phyloP scores from a whole-genome alignment of 2,797 vertebrate genomes.

The Premnoplex brunnescens region DNA sequence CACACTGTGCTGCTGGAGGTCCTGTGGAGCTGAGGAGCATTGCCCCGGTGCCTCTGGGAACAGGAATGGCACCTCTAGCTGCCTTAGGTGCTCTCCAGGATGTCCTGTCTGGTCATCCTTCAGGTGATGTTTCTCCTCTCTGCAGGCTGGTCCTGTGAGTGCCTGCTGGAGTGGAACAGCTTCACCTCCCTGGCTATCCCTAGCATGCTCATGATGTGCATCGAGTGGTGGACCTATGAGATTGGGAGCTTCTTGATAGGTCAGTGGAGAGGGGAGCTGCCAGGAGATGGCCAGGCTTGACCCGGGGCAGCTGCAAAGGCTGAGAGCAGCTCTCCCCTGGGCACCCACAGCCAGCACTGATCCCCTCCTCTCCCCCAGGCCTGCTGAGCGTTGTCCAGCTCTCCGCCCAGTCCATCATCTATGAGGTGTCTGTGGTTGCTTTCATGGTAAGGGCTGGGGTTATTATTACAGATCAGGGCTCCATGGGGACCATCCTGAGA shows the following conservation, averaged over 20 bases:
- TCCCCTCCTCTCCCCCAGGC: conserved; percentile 67
- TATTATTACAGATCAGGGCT: not conserved
- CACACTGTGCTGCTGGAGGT: not conserved
- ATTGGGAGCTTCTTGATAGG: conserved; percentile 86
- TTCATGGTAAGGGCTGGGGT: conserved; percentile 80
- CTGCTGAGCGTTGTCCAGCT: conserved; percentile 85
- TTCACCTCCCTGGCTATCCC: conserved; percentile 86
- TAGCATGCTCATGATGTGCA: conserved; percentile 86
- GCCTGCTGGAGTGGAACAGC: conserved; percentile 86
- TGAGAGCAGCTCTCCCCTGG: accelerated
- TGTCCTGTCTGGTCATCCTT: not conserved
- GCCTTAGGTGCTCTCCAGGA: not conserved
- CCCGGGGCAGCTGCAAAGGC: not conserved
- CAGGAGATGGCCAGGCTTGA: not conserved
- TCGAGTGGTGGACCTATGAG: conserved; percentile 92
- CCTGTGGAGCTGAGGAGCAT: not conserved
- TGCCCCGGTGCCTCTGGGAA: not conserved
- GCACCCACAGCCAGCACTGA: not conserved
- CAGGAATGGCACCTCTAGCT: not conserved
- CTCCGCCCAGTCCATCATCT: conserved; percentile 84
- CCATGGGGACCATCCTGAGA: accelerated
- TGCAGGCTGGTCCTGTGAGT: conserved; percentile 85
- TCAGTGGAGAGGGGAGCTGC: conserved; percentile 23
- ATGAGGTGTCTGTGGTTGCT: conserved; percentile 75
- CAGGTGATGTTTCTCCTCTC: not conserved